Percentiles rank a stretch among this genome's conserved stretches.
Evolutionary conservation across 2,113 vertebrate genomes (phyloP).

Genomic region (Gallinago jamesoni): DNA sequence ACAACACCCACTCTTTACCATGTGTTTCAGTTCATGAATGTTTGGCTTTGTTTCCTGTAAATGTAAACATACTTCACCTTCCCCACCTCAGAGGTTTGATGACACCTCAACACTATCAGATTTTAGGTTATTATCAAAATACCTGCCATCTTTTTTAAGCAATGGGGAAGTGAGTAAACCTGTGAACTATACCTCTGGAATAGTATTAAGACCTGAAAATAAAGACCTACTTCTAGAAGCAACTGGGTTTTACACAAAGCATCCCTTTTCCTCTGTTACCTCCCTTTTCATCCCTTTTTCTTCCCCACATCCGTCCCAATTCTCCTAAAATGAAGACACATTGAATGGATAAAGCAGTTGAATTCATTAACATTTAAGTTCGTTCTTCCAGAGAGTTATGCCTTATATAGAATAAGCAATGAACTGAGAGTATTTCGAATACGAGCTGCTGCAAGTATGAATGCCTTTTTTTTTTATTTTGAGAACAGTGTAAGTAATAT

Average conservation of each 20-base stretch:
- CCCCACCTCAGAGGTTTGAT: neutral
- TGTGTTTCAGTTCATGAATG: neutral
- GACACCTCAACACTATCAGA: neutral
- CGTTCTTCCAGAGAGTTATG: constrained; percentile 15
- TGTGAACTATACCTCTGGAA: neutral
- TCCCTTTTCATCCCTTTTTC: neutral
- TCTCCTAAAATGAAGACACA: neutral
- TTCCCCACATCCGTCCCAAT: neutral
- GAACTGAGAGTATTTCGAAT: neutral
- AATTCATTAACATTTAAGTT: constrained; percentile 55
- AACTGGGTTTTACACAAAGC: neutral
- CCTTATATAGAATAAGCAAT: constrained; percentile 1
- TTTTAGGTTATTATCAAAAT: neutral
- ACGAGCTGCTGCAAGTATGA: neutral
- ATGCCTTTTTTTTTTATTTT: neutral
- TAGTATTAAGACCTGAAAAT: neutral
- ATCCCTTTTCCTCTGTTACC: neutral
- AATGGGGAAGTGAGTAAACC: neutral
- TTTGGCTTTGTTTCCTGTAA: neutral
- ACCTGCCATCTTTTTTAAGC: neutral
- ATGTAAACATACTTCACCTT: neutral
- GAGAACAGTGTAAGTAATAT: neutral
- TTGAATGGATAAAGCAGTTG: neutral
- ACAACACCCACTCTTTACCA: neutral
- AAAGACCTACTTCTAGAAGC: neutral